Evolutionary conservation across 1,140 invertebrate genomes (phyloP).

Genomic region (Bemisia tabaci): DNA sequence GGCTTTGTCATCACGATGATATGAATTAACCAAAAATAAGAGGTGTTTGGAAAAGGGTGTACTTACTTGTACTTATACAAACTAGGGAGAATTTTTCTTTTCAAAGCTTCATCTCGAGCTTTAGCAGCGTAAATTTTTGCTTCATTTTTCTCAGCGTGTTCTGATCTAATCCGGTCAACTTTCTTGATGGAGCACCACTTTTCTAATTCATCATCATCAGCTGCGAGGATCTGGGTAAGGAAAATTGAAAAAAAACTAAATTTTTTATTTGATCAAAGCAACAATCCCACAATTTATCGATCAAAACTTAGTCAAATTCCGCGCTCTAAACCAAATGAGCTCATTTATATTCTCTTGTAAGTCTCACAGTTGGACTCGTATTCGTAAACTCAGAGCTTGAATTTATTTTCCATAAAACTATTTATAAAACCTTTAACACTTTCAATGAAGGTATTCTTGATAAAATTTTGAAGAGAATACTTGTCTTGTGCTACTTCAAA

Average conservation of each 20-base stretch:
- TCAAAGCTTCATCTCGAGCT: conserved; percentile 52
- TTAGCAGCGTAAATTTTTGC: conserved; percentile 59
- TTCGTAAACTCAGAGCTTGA: not conserved
- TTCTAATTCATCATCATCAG: conserved; percentile 86
- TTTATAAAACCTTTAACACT: conserved; percentile 4
- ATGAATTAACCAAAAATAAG: no score
- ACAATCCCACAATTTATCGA: no score
- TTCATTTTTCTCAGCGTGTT: conserved; percentile 68
- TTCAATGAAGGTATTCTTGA: no score
- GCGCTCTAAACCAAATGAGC: not conserved
- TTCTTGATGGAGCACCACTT: conserved; percentile 89
- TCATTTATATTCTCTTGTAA: not conserved
- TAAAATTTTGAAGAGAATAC: no score
- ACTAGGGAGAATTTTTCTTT: conserved; percentile 74
- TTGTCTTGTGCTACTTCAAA: no score
- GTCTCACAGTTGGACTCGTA: not conserved
- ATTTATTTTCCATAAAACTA: conserved; percentile 8
- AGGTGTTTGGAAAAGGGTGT: no score
- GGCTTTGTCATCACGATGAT: no score
- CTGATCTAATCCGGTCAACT: conserved; percentile 60
- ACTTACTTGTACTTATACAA: conserved; percentile 39
- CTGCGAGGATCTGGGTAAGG: conserved; percentile 75
- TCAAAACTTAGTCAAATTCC: no score
- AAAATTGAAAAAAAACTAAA: not conserved
- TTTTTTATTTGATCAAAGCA: no score